Evolutionary conservation across 1,140 invertebrate species (phyloP).

Genomic region (Drosophila nigrodunni): DNA sequence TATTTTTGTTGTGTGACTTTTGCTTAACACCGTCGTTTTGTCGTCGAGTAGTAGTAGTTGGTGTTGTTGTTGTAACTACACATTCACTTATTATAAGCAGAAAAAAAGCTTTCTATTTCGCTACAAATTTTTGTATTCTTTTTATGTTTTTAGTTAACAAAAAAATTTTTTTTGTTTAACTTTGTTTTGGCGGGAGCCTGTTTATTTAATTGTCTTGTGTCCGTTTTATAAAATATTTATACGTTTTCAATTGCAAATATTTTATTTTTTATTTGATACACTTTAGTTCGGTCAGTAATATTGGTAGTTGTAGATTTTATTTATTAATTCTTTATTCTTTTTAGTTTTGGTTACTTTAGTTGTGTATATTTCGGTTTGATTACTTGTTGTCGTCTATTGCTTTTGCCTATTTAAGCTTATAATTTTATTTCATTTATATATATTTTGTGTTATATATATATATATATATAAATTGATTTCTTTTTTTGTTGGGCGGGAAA

Average conservation of each 20-base stretch:
- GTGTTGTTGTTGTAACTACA: slow-evolving; percentile 15
- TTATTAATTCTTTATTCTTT: slow-evolving; percentile 2
- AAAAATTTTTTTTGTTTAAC: background rate
- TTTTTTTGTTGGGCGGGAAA: slow-evolving; percentile 76
- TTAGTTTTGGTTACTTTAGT: slow-evolving; percentile 28
- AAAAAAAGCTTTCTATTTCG: background rate
- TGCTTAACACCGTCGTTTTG: background rate
- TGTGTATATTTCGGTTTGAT: slow-evolving; percentile 20
- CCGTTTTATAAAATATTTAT: slow-evolving; percentile 4
- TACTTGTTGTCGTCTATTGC: slow-evolving; percentile 29
- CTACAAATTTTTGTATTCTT: background rate
- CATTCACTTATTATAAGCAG: slow-evolving; percentile 9
- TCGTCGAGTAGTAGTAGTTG: background rate
- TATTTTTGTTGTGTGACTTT: slow-evolving; percentile 21
- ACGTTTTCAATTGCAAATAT: background rate
- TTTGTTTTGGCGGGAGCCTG: slow-evolving; percentile 3
- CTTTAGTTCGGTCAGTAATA: slow-evolving; percentile 14
- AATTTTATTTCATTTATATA: slow-evolving; percentile 15
- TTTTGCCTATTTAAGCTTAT: slow-evolving; percentile 16
- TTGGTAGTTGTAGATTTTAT: background rate
- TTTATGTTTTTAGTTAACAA: background rate
- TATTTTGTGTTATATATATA: slow-evolving; percentile 15
- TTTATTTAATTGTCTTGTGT: background rate
- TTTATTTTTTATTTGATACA: slow-evolving; percentile 8
- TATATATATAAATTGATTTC: slow-evolving; percentile 23